Evolutionary conservation across 2,888 invertebrate species (phyloP).

Genomic region (Megalurothrips usitatus): DNA sequence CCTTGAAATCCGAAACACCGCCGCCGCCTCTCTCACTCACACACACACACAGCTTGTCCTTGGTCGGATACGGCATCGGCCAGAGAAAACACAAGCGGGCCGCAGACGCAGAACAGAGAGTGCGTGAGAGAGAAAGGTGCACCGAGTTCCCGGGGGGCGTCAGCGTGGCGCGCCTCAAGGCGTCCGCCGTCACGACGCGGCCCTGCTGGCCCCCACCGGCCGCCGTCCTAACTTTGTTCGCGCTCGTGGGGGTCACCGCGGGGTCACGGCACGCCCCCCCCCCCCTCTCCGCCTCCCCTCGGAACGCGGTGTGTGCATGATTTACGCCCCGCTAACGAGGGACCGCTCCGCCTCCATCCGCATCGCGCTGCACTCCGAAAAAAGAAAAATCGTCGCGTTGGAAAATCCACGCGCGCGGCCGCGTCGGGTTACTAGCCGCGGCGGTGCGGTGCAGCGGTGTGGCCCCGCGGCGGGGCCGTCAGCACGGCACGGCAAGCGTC

Average conservation of each 20-base stretch:
- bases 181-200: constrained; percentile 12
- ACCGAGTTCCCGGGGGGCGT: not conserved
- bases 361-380: not conserved
- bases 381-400: not conserved
- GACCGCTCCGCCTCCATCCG: not conserved
- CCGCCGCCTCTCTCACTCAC: no score
- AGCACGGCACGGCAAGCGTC: no score
- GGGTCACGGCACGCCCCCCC: not conserved
- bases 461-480: no score
- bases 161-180: not conserved
- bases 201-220: not conserved
- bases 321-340: not conserved
- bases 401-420: no score
- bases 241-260: not conserved
- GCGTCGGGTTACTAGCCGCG: no score
- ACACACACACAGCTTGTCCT: no score
- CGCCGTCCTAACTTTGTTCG: not conserved
- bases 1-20: no score
- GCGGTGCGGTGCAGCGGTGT: no score
- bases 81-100: no score
- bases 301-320: not conserved
- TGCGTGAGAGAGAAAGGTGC: no score
- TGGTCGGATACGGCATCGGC: no score
- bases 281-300: not conserved
- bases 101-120: no score